Conservation (phyloP, 2,797 vertebrate species). For the Phoxinus dragarum region DNA sequence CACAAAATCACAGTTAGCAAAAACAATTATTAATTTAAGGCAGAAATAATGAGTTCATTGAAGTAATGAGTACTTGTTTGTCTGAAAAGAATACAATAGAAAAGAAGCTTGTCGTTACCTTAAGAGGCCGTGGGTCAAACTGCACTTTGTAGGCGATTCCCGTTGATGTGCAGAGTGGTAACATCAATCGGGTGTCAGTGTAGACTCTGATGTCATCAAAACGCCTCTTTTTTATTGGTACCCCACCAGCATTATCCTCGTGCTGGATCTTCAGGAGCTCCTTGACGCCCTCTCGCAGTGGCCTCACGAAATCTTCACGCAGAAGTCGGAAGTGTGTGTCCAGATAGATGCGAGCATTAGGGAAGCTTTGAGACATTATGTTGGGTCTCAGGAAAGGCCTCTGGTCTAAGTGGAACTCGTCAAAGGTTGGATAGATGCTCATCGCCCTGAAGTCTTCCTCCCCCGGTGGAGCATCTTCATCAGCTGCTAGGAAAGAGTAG, state of each 20-base stretch:
- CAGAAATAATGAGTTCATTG: no score
- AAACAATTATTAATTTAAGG: no score
- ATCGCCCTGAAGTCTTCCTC: slow-evolving; percentile 81
- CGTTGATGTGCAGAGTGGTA: slow-evolving; percentile 79
- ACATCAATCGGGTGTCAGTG: slow-evolving; percentile 80
- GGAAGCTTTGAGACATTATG: slow-evolving; percentile 80
- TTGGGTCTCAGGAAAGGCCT: slow-evolving; percentile 89
- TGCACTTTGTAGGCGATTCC: slow-evolving; percentile 86
- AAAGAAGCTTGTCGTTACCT: slow-evolving; percentile 60
- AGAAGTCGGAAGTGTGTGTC: slow-evolving; percentile 94
- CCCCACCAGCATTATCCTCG: slow-evolving; percentile 59
- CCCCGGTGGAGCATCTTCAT: slow-evolving; percentile 63
- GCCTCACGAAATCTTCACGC: slow-evolving; percentile 92
- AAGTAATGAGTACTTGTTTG: no score
- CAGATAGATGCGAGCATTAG: slow-evolving; percentile 84
- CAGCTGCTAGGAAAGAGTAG: slow-evolving; percentile 74
- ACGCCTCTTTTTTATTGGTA: slow-evolving; percentile 72
- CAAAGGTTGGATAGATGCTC: slow-evolving; percentile 85
- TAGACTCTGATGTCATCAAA: slow-evolving; percentile 92
- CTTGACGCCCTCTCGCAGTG: slow-evolving; percentile 89
- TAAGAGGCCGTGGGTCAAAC: slow-evolving; percentile 83
- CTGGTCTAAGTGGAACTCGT: slow-evolving; percentile 82
- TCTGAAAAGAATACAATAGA: not conserved
- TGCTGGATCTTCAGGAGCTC: slow-evolving; percentile 77
- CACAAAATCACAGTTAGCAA: no score